Conservation (phyloP, 2,888 invertebrate species). For the Cepaea hortensis region DNA sequence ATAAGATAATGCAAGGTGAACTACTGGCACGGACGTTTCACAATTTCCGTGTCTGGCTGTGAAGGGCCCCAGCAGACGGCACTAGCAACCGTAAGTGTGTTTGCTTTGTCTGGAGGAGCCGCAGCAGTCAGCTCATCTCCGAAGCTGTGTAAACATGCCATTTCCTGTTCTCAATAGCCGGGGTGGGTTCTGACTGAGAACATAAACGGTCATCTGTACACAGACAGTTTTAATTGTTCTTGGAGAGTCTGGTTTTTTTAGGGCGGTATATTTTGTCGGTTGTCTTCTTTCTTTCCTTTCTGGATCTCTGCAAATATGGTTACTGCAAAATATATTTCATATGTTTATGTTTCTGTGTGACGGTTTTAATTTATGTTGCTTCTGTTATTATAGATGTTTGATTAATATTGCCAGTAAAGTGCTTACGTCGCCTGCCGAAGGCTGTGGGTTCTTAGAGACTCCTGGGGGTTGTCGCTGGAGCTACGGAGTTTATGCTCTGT, state of each 20-base stretch:
- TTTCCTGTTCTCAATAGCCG: conserved; percentile 22
- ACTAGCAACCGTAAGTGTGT: background rate
- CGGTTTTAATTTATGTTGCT: no score
- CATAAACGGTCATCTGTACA: conserved; percentile 4
- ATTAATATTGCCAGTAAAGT: no score
- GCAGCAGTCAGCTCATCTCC: background rate
- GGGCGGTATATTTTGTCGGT: background rate
- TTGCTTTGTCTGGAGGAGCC: background rate
- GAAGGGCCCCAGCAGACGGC: background rate
- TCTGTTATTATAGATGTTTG: no score
- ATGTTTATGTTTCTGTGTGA: no score
- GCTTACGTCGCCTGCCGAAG: no score
- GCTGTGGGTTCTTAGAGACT: no score
- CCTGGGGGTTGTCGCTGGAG: no score
- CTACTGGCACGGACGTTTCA: background rate
- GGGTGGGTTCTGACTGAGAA: background rate
- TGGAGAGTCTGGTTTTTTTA: background rate
- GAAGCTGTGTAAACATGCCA: conserved; percentile 5
- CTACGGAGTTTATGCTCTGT: no score
- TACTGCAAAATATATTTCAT: no score
- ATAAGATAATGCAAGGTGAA: conserved; percentile 13
- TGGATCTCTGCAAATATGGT: no score
- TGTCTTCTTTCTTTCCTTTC: background rate
- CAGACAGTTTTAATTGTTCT: conserved; percentile 11
- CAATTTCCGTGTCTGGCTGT: conserved; percentile 2